These are phyloP conservation scores for Cryptus viduatorius DNA, from an alignment of 2,888 invertebrate species.

Conservation along the genomic window DNA sequence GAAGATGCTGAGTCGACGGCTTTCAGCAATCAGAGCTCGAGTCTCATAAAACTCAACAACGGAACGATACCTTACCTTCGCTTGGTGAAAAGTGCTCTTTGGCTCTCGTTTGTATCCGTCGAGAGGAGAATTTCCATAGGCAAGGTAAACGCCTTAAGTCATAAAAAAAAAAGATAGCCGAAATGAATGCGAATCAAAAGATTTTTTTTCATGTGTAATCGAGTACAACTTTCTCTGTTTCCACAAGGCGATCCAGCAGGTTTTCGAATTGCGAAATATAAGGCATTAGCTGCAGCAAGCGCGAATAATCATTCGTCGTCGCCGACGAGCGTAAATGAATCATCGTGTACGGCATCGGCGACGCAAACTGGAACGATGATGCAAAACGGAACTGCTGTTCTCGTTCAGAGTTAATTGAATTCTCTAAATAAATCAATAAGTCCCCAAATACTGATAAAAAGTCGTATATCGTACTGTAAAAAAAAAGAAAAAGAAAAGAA, in stretches of 20 bases:
- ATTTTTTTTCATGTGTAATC: slow-evolving; percentile 92
- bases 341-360: slow-evolving; percentile 74
- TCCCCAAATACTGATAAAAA: slow-evolving; percentile 25
- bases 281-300: slow-evolving; percentile 87
- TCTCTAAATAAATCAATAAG: background rate
- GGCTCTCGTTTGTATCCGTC: slow-evolving; percentile 98
- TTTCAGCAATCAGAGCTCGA: slow-evolving; percentile 97
- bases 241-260: slow-evolving; percentile 97
- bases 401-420: slow-evolving; percentile 78
- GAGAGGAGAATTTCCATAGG: slow-evolving; percentile 98
- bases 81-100: slow-evolving; percentile 99
- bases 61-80: slow-evolving; percentile 98
- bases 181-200: background rate
- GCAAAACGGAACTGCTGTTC: slow-evolving; percentile 78
- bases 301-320: slow-evolving; percentile 79
- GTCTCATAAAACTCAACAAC: slow-evolving; percentile 98
- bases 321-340: slow-evolving; percentile 79
- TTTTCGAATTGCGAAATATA: slow-evolving; percentile 93
- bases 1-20: slow-evolving; percentile 94
- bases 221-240: slow-evolving; percentile 99
- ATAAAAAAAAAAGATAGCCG: background rate
- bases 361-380: slow-evolving; percentile 75
- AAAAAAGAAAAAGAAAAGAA: slow-evolving; percentile 9
- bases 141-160: slow-evolving; percentile 89
- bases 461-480: slow-evolving; percentile 20